Percentiles rank a stretch among this genome's conserved stretches.
Evolutionary conservation across 2,797 vertebrate species (phyloP).

Genomic region (Micropoecilia bifurca): DNA sequence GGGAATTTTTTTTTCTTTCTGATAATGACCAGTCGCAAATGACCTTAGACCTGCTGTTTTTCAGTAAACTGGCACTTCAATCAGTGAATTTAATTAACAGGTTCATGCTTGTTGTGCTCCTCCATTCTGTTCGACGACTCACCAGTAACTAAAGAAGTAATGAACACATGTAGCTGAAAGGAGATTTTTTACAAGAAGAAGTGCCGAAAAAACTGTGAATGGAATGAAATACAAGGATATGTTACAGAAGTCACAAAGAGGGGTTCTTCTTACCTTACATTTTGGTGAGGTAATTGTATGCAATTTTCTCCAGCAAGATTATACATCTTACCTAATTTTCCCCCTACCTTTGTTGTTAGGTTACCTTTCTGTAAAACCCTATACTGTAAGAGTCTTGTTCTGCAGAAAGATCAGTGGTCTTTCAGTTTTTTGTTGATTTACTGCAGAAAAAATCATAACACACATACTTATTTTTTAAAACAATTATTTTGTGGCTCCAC

Average conservation of each 20-base stretch:
- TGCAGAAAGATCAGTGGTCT: not conserved
- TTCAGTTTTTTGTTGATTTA: too few relatives aligned
- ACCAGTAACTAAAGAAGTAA: constrained; percentile 5
- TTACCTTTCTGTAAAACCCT: not conserved
- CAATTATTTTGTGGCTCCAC: not conserved
- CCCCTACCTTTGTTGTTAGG: not conserved
- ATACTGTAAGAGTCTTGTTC: not conserved
- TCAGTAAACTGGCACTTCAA: constrained; percentile 54
- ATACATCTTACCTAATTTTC: not conserved
- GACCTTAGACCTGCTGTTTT: constrained; percentile 43
- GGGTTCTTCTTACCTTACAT: not conserved
- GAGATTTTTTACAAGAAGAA: not conserved
- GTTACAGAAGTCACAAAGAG: not conserved
- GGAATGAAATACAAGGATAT: not conserved
- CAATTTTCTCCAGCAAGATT: not conserved
- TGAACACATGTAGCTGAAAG: not conserved
- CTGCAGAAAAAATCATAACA: not conserved
- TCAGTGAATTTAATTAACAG: constrained; percentile 51
- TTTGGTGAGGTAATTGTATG: not conserved
- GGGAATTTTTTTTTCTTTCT: constrained; percentile 19
- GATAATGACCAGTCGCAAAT: constrained; percentile 21
- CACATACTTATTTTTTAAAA: not conserved
- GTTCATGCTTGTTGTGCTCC: constrained; percentile 36
- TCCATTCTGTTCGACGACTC: constrained; percentile 32
- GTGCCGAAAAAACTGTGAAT: not conserved